phyloP scores from a whole-genome alignment of 1,140 invertebrate genomes.

The Condylostylus longicornis region DNA sequence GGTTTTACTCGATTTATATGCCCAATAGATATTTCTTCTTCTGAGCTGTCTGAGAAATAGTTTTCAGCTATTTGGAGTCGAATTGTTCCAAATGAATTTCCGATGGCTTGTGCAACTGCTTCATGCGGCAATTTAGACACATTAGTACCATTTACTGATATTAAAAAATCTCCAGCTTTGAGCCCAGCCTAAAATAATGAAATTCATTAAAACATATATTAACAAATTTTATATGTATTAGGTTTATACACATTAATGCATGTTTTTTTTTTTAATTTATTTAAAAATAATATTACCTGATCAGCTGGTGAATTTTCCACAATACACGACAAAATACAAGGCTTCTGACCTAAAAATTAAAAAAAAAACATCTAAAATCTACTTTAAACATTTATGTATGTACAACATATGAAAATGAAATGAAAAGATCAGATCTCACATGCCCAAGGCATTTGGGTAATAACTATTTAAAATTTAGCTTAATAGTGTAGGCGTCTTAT shows the following conservation, averaged over 20 bases:
- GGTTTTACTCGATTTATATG: constrained; percentile 1
- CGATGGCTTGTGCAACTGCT: constrained; percentile 81
- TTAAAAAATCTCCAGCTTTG: constrained; percentile 76
- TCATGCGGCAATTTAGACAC: constrained; percentile 82
- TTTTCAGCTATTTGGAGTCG: constrained; percentile 76
- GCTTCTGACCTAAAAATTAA: too few species aligned
- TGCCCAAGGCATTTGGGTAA: too few species aligned
- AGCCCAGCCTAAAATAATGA: too few species aligned
- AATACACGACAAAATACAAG: constrained; percentile 78
- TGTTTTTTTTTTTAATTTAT: not conserved
- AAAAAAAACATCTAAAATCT: too few species aligned
- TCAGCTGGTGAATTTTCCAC: constrained; percentile 72
- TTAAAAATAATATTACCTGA: too few species aligned
- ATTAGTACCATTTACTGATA: constrained; percentile 79
- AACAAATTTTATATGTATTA: constrained; percentile 19
- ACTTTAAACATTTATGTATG: too few species aligned
- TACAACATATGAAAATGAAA: too few species aligned
- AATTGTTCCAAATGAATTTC: constrained; percentile 60
- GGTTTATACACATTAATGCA: not conserved
- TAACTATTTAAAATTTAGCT: too few species aligned
- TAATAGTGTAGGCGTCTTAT: too few species aligned
- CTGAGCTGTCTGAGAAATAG: constrained; percentile 64
- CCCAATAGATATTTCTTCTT: constrained; percentile 24
- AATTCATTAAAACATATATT: too few species aligned
- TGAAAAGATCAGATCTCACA: too few species aligned